Conservation (phyloP, 2,113 vertebrate species). For the Sylvia atricapilla region DNA sequence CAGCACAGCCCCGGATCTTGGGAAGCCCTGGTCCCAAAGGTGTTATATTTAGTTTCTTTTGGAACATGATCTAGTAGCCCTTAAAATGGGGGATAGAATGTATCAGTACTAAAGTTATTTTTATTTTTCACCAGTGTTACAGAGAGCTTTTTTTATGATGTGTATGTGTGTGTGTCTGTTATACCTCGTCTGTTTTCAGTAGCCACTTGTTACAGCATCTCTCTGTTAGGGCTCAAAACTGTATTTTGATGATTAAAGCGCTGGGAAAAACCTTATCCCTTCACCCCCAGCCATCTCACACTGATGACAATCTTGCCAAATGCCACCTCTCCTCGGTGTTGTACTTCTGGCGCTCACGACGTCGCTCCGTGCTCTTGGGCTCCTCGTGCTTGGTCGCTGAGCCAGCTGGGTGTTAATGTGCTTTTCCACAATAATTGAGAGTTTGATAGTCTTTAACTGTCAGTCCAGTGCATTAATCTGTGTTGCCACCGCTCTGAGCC, state of each 20-base stretch:
- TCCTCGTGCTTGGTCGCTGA: not conserved
- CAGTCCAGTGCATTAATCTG: not conserved
- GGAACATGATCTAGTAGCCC: constrained; percentile 53
- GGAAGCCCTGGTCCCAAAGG: constrained; percentile 37
- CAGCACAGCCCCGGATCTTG: not conserved
- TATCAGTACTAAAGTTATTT: constrained; percentile 30
- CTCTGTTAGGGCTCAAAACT: not conserved
- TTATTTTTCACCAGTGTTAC: not conserved
- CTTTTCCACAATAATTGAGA: not conserved
- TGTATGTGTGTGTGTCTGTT: not conserved
- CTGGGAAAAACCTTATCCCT: not conserved
- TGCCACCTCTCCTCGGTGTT: not conserved
- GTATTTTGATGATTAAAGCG: not conserved
- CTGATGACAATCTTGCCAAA: not conserved
- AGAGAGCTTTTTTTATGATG: not conserved
- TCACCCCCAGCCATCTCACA: not conserved
- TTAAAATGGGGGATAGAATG: constrained; percentile 46
- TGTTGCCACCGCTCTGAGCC: not conserved
- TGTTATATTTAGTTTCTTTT: constrained; percentile 58
- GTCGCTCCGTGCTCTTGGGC: not conserved
- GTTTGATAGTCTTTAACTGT: not conserved
- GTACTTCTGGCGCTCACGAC: accelerated
- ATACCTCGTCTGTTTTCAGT: not conserved
- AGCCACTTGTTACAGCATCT: not conserved
- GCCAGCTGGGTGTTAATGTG: not conserved